phyloP scores from a whole-genome alignment of 2,797 vertebrate genomes.

The Cichlasoma orientale region DNA sequence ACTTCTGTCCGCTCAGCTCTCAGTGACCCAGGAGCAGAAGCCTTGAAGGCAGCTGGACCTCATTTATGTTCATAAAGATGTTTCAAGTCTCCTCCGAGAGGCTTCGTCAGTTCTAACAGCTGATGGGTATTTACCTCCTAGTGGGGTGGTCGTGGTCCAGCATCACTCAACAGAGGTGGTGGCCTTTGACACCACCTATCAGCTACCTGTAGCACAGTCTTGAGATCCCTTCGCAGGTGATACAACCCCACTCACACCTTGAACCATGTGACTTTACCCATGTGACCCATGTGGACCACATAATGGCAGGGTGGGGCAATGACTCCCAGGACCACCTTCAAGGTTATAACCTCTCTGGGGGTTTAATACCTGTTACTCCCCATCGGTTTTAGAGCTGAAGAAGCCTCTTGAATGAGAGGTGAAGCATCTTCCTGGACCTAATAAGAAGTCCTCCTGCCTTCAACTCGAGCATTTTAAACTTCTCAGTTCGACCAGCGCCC shows the following conservation, averaged over 20 bases:
- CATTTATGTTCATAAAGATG: neutral
- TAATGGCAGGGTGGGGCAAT: neutral
- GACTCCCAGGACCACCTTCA: neutral
- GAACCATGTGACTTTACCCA: neutral
- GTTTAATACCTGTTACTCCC: neutral
- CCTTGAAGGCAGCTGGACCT: neutral
- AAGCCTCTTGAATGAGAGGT: neutral
- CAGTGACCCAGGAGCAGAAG: neutral
- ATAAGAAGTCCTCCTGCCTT: neutral
- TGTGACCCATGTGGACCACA: too few species aligned
- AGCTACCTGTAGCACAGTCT: neutral
- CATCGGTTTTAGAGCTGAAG: neutral
- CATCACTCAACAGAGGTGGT: neutral
- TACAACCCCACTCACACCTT: neutral
- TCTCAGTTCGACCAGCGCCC: too few species aligned
- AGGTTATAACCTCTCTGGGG: neutral
- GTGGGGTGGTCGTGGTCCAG: neutral
- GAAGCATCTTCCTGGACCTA: neutral
- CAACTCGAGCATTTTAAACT: neutral
- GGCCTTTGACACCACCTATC: neutral
- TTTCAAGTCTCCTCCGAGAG: neutral
- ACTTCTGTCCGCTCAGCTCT: neutral
- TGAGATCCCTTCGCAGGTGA: neutral
- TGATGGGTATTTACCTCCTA: neutral
- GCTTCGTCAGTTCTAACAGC: neutral